Evolutionary conservation across 2,888 invertebrate genomes (phyloP).

Genomic region (Iselma pallidipennis): DNA sequence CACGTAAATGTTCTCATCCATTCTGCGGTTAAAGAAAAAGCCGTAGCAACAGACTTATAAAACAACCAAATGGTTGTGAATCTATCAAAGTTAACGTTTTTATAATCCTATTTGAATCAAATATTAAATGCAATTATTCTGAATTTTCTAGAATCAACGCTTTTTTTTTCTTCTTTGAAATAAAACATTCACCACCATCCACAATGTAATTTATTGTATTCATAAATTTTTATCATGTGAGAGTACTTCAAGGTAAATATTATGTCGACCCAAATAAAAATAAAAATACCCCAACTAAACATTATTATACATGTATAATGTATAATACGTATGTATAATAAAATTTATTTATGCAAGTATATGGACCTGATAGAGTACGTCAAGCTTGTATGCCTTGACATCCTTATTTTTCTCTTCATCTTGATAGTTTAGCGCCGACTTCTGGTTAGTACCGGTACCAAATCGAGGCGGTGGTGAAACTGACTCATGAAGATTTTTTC

Average conservation of each 20-base stretch:
- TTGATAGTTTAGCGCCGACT: conserved; percentile 29
- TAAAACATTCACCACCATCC: background rate
- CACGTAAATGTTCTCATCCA: background rate
- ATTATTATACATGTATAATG: conserved; percentile 29
- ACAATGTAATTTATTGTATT: background rate
- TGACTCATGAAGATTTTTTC: background rate
- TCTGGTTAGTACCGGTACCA: conserved; percentile 25
- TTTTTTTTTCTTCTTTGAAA: background rate
- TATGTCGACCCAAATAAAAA: conserved; percentile 39
- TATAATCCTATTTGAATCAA: background rate
- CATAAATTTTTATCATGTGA: conserved; percentile 2
- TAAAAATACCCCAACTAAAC: conserved; percentile 33
- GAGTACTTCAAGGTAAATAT: conserved; percentile 25
- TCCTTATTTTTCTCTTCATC: conserved; percentile 34
- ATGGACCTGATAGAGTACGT: conserved; percentile 22
- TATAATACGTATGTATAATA: conserved; percentile 27
- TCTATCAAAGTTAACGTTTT: background rate
- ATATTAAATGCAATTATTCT: background rate
- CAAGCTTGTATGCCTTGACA: conserved; percentile 39
- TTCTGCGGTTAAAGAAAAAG: background rate
- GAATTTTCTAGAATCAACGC: background rate
- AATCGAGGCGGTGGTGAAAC: conserved; percentile 14
- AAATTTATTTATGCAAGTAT: background rate
- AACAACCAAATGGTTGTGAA: background rate
- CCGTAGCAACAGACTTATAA: background rate